Percentiles rank a stretch among this genome's conserved stretches.
These are phyloP conservation scores for Drosophila atripex DNA, from an alignment of 2,888 invertebrate species.

Conservation along the genomic window DNA sequence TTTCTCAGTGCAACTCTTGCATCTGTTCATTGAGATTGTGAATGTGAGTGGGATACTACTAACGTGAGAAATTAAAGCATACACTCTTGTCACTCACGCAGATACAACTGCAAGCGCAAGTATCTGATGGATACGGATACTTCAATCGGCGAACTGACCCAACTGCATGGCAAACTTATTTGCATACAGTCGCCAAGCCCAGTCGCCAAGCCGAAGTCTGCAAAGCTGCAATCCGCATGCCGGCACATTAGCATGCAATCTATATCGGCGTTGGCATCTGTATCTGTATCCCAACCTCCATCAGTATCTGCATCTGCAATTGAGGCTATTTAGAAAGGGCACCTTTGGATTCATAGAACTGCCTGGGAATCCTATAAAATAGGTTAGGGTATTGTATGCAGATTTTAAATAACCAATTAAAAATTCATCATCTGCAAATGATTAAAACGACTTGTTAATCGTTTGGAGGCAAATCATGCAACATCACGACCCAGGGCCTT, in stretches of 20 bases:
- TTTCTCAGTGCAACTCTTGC: slow-evolving; percentile 18
- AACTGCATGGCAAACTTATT: slow-evolving; percentile 51
- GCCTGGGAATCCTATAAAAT: slow-evolving; percentile 7
- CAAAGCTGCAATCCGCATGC: slow-evolving; percentile 34
- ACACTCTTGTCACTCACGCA: slow-evolving; percentile 14
- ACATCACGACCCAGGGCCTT: slow-evolving; percentile 26
- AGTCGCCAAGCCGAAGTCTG: slow-evolving; percentile 3
- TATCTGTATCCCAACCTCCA: slow-evolving; percentile 1
- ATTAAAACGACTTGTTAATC: slow-evolving; percentile 25
- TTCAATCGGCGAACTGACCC: slow-evolving; percentile 39
- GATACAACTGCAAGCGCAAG: slow-evolving; percentile 27
- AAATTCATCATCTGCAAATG: slow-evolving; percentile 35
- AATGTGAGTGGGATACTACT: slow-evolving; percentile 28
- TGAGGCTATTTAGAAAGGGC: slow-evolving; percentile 36
- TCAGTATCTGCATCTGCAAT: not conserved
- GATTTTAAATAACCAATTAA: slow-evolving; percentile 24
- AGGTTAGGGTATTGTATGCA: slow-evolving; percentile 24
- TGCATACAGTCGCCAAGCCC: slow-evolving; percentile 64
- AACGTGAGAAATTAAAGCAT: slow-evolving; percentile 42
- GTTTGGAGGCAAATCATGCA: slow-evolving; percentile 28
- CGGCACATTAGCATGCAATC: slow-evolving; percentile 38
- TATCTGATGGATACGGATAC: slow-evolving; percentile 31
- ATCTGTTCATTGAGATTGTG: slow-evolving; percentile 22
- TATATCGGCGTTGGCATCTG: slow-evolving; percentile 12
- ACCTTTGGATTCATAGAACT: slow-evolving; percentile 16